Evolutionary conservation across 2,113 vertebrate genomes (phyloP).

Genomic region (Todiramphus chloris): DNA sequence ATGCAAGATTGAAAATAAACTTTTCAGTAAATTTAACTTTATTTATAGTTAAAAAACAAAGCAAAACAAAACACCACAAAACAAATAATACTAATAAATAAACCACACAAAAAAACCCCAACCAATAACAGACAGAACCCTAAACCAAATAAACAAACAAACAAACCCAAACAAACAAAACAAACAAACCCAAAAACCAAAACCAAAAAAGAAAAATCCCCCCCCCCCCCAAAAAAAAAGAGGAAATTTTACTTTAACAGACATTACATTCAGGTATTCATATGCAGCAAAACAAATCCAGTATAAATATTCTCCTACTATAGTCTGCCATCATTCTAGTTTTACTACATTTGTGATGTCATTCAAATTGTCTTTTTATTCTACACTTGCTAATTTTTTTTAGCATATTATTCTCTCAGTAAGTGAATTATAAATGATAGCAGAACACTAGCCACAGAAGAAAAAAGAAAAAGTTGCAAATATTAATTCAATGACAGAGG

Average conservation of each 20-base stretch:
- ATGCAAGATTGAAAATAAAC: neutral
- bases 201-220: neutral
- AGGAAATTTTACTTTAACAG: neutral
- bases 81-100: no score
- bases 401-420: neutral
- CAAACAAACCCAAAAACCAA: neutral
- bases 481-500: neutral
- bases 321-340: neutral
- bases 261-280: neutral
- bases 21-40: neutral
- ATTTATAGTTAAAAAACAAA: neutral
- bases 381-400: neutral
- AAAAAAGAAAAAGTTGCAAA: neutral
- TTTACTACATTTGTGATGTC: neutral
- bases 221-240: neutral
- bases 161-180: neutral
- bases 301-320: neutral
- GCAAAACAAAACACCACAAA: neutral
- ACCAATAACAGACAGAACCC: no score
- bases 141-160: no score
- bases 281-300: neutral
- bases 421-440: neutral
- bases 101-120: no score
- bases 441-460: neutral
- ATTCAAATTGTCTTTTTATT: slow-evolving; percentile 13